These are phyloP conservation scores for Nilaparvata lugens DNA, from an alignment of 1,140 invertebrate genomes.

Conservation along the genomic window DNA sequence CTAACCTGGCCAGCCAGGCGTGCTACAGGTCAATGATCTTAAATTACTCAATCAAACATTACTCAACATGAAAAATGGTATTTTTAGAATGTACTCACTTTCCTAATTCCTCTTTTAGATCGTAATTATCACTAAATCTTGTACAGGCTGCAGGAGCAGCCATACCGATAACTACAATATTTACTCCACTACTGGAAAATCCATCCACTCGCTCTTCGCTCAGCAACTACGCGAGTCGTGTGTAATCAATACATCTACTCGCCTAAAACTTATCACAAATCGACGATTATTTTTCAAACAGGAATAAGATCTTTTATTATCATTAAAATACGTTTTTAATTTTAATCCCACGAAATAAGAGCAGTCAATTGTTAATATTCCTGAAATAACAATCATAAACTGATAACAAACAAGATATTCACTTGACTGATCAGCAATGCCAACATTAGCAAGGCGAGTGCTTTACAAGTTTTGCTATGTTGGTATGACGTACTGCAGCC, in stretches of 20 bases:
- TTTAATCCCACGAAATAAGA: no score
- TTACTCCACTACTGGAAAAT: conserved; percentile 27
- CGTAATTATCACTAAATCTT: conserved; percentile 98
- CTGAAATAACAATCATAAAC: no score
- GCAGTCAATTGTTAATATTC: no score
- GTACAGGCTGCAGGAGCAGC: conserved; percentile 64
- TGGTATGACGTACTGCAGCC: no score
- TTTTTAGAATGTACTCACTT: conserved; percentile 71
- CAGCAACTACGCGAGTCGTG: conserved; percentile 12
- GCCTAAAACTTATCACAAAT: no score
- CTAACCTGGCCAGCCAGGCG: conserved; percentile 2
- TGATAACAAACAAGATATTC: no score
- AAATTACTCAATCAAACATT: not conserved
- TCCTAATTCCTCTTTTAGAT: conserved; percentile 98
- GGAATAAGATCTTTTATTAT: no score
- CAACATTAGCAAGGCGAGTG: no score
- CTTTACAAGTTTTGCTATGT: no score
- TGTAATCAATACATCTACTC: conserved; percentile 14
- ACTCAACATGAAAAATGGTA: not conserved
- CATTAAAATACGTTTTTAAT: no score
- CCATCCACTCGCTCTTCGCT: conserved; percentile 18
- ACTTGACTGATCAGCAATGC: no score
- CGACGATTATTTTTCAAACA: no score
- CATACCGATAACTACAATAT: conserved; percentile 37
- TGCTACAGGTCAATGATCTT: conserved; percentile 7